Evolutionary conservation across 2,113 vertebrate species (phyloP).

Genomic region (Petroica traversi): DNA sequence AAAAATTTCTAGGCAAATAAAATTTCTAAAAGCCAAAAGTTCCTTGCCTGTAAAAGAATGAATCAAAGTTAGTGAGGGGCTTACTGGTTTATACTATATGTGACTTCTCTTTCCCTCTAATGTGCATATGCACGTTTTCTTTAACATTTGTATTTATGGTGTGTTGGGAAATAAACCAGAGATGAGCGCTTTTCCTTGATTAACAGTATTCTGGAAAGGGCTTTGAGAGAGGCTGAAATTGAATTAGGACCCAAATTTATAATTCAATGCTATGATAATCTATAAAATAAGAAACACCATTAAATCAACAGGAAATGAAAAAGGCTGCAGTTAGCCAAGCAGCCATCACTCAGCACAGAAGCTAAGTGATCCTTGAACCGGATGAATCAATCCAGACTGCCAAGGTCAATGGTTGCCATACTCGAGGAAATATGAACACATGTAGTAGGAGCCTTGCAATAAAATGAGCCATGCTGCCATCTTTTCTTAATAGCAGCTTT

Average conservation of each 20-base stretch:
- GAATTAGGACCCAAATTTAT: constrained; percentile 28
- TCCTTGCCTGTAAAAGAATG: neutral
- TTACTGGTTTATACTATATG: neutral
- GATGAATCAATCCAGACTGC: constrained; percentile 55
- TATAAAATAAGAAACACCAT: constrained; percentile 55
- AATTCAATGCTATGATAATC: constrained; percentile 44
- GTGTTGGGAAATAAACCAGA: neutral
- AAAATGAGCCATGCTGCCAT: constrained; percentile 15
- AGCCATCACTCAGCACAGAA: constrained; percentile 37
- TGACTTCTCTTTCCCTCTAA: neutral
- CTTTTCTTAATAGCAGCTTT: constrained; percentile 19
- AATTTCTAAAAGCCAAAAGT: neutral
- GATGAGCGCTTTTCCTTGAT: neutral
- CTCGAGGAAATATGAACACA: constrained; percentile 34
- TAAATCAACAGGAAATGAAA: constrained; percentile 63
- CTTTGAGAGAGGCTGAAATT: neutral
- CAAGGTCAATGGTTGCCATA: constrained; percentile 55
- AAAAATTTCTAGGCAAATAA: neutral
- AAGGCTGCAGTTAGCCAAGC: constrained; percentile 26
- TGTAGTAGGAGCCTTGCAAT: neutral
- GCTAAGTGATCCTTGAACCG: constrained; percentile 48
- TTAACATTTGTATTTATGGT: neutral
- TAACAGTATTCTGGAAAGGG: neutral
- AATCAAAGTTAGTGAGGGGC: neutral
- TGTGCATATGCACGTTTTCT: neutral